Evolutionary conservation across 2,797 vertebrate genomes (phyloP), one percentile per base, ranked within the genome.

Genomic region (Allobates femoralis): DNA sequence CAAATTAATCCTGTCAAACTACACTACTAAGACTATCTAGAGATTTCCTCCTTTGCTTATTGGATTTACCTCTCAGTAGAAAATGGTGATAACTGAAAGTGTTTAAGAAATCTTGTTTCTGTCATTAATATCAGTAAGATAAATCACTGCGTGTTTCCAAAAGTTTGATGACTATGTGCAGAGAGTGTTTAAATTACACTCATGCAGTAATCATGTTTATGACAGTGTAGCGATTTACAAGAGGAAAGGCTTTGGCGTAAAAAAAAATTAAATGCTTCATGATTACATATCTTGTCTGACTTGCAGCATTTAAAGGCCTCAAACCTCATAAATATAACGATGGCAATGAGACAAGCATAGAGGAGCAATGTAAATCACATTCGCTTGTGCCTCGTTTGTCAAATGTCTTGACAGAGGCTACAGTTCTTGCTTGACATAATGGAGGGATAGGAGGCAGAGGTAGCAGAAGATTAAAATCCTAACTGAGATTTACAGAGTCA

Each of bases 61-160:
- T 32, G 53, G 0, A 0, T 73, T 89, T n/a, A 88, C 86, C 91
- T 90, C 89, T 89, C 89, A 0, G 81, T 78, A 78, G 89, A 58
- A 71, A 88, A 30, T 23, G n/a, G 90, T 91, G 91, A 87, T 0
- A 11, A 87, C 83, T 58, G 85, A 90, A 90, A 90, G 81, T 79
- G 53, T 89, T 90, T 55, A 79, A 85, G 90, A 89, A 90, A 90
- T 85, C 85, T 88, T 81, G 50, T 77, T 77, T 85, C 50, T 28
- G 34, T 50, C 71, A 62, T 71, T 81, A 77, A 79, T 81, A 81
- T 58, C 78, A 67, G 62, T 28, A 51, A 81, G 69, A 64, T 84
- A 79, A 69, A 69, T 64, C 58, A 77, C 69, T 75, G 34, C 12
- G 53, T 41, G 66, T 67, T 74, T 74, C 71, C 81, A 30, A 55